Evolutionary conservation across 2,797 vertebrate genomes (phyloP).

Genomic region (Pseudotriccus pelzelni): DNA sequence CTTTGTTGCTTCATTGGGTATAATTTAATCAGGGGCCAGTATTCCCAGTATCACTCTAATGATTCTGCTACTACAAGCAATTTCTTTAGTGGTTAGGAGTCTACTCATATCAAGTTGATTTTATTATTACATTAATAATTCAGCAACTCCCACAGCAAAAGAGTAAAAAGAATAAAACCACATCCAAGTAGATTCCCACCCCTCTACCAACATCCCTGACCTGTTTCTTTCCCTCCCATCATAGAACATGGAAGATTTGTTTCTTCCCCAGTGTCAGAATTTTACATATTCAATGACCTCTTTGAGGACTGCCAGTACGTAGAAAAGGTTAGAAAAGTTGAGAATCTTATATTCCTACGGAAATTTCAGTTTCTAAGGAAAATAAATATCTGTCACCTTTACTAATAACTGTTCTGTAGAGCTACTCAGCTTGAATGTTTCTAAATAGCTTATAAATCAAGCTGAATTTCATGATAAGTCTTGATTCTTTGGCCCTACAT

Average conservation of each 20-base stretch:
- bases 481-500: background rate
- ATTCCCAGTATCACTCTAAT: background rate
- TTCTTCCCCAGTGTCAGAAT: background rate
- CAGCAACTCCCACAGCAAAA: background rate
- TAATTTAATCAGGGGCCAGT: background rate
- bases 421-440: background rate
- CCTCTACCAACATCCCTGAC: background rate
- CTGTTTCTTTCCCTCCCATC: background rate
- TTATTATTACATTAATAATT: conserved; percentile 23
- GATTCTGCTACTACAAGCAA: background rate
- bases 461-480: background rate
- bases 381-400: background rate
- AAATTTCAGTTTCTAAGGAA: background rate
- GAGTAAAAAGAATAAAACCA: background rate
- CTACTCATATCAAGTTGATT: background rate
- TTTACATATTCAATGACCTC: background rate
- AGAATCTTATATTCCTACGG: background rate
- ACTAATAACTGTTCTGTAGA: background rate
- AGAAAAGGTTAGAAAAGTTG: background rate
- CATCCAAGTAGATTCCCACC: background rate
- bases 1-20: background rate
- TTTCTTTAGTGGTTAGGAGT: background rate
- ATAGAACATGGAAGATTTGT: background rate
- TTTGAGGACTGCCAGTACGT: background rate
- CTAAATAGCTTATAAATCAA: conserved; percentile 34